phyloP scores from a whole-genome alignment of 2,113 vertebrate genomes.

The Madoqua kirkii region DNA sequence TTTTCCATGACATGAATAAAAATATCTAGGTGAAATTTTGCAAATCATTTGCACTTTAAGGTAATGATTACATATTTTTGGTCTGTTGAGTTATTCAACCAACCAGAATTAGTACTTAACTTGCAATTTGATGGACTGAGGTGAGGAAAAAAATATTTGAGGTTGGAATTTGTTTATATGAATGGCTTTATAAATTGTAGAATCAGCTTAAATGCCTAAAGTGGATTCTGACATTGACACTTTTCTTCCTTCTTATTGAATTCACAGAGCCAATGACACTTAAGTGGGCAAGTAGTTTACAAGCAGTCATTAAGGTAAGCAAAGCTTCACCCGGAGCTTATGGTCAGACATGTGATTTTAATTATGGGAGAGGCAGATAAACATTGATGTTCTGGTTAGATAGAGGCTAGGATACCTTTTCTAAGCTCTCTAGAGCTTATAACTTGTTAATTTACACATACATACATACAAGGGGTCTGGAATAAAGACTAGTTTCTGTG shows the following conservation, averaged over 20 bases:
- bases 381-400: not conserved
- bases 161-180: conserved; percentile 24
- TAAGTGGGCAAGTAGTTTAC: not conserved
- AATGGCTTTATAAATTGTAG: conserved; percentile 8
- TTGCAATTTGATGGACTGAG: conserved; percentile 26
- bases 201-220: conserved; percentile 18
- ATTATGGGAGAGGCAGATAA: not conserved
- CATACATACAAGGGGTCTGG: not conserved
- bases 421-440: not conserved
- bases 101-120: conserved; percentile 26
- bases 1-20: not conserved
- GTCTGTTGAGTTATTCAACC: conserved; percentile 13
- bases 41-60: conserved; percentile 20
- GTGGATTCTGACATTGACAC: not conserved
- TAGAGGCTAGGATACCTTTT: not conserved
- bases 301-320: conserved; percentile 23
- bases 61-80: not conserved
- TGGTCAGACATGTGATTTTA: conserved; percentile 33
- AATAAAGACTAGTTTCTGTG: not conserved
- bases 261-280: not conserved
- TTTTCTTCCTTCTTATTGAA: not conserved
- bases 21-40: conserved; percentile 14
- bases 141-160: conserved; percentile 4
- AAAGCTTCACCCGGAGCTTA: not conserved
- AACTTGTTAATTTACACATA: not conserved